These are phyloP conservation scores for Cotesia chilonis DNA, from an alignment of 1,140 invertebrate genomes.

Conservation along the genomic window DNA sequence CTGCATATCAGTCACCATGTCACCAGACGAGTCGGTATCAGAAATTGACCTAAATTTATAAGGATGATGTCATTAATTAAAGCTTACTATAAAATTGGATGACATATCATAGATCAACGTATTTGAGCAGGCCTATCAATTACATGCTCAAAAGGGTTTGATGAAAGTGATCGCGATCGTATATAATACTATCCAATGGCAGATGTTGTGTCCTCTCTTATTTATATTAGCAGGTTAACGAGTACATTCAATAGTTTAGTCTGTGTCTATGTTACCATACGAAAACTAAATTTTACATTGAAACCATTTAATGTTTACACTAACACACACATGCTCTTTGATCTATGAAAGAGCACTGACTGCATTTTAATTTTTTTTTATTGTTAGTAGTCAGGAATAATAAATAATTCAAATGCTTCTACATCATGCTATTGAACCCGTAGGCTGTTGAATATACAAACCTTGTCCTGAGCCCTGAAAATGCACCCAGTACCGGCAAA, in stretches of 20 bases:
- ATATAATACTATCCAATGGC: not conserved
- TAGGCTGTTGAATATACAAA: slow-evolving; percentile 49
- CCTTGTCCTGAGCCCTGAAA: slow-evolving; percentile 65
- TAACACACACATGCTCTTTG: too few relatives aligned
- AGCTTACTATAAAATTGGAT: slow-evolving; percentile 54
- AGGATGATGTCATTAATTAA: slow-evolving; percentile 65
- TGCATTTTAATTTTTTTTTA: too few relatives aligned
- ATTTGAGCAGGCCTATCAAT: slow-evolving; percentile 38
- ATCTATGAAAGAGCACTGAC: too few relatives aligned
- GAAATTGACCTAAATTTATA: slow-evolving; percentile 62
- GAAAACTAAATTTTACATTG: slow-evolving; percentile 40
- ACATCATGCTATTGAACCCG: too few relatives aligned
- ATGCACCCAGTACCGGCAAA: slow-evolving; percentile 65
- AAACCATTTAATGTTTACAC: not conserved
- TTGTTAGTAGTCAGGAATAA: too few relatives aligned
- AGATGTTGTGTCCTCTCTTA: not conserved
- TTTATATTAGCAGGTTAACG: not conserved
- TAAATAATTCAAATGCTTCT: too few relatives aligned
- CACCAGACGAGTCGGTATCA: slow-evolving; percentile 24
- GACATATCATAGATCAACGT: slow-evolving; percentile 34
- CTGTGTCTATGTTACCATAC: not conserved
- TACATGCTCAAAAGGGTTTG: not conserved
- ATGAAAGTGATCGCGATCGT: slow-evolving; percentile 7
- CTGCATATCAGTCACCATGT: slow-evolving; percentile 7
- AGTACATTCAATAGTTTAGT: too few relatives aligned